A percentile compares a stretch with the other conserved stretches of the same genome.
Conservation (phyloP, 2,113 vertebrate species). For the Poecile atricapillus region DNA sequence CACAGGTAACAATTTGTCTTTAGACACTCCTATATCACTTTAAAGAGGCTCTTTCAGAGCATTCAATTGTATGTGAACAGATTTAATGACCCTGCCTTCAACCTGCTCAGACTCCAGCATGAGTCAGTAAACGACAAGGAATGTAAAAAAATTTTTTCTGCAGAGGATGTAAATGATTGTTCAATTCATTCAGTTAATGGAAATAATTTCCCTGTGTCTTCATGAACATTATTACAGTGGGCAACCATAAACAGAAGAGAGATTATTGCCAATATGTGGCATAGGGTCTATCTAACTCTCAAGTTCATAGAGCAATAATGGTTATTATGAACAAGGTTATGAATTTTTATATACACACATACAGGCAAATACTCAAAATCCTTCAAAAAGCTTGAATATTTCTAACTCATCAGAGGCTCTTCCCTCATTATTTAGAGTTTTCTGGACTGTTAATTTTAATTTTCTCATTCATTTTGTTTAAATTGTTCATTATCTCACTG, state of each 20-base stretch:
- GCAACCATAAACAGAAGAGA: not conserved
- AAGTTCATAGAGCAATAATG: not conserved
- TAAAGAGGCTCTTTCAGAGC: not conserved
- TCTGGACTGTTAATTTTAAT: slow-evolving; percentile 60
- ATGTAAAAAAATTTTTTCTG: not conserved
- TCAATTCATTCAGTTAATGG: not conserved
- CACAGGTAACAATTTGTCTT: not conserved
- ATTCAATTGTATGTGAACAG: not conserved
- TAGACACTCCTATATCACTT: not conserved
- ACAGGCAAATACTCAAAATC: not conserved
- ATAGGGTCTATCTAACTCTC: not conserved
- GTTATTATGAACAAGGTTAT: not conserved
- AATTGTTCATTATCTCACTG: slow-evolving; percentile 47
- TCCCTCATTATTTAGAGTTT: slow-evolving; percentile 38
- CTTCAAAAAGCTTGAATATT: slow-evolving; percentile 18
- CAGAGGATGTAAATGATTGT: not conserved
- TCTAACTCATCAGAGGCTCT: slow-evolving; percentile 3
- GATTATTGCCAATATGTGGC: not conserved
- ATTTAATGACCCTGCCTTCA: not conserved
- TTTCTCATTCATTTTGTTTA: slow-evolving; percentile 45
- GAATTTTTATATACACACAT: slow-evolving; percentile 6
- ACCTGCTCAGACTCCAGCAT: not conserved
- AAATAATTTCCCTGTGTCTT: not conserved
- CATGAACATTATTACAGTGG: not conserved
- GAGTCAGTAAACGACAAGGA: not conserved